Conservation (phyloP, 2,888 invertebrate species). For the Mamestra brassicae region DNA sequence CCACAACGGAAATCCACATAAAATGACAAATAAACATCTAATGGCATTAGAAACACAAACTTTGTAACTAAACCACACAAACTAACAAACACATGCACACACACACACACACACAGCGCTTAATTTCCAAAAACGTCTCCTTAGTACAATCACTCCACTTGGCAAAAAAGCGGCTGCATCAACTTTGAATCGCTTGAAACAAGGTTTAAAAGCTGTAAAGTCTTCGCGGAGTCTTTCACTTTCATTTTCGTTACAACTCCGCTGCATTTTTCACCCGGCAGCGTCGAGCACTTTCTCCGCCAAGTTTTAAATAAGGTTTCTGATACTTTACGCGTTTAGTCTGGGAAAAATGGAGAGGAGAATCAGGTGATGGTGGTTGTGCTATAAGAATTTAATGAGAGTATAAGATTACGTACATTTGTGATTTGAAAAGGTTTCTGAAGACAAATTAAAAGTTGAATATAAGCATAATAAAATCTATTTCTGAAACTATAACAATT, state of each 20-base stretch:
- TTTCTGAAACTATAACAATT: too few relatives aligned
- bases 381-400: slow-evolving; percentile 5
- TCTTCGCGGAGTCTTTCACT: slow-evolving; percentile 76
- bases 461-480: too few relatives aligned
- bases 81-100: too few relatives aligned
- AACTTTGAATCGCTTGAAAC: slow-evolving; percentile 67
- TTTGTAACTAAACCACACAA: neutral
- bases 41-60: neutral
- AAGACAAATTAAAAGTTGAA: too few relatives aligned
- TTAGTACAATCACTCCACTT: slow-evolving; percentile 48
- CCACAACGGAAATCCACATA: neutral
- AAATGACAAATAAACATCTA: neutral
- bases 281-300: slow-evolving; percentile 81
- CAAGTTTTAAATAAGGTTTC: slow-evolving; percentile 77
- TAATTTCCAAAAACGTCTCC: slow-evolving; percentile 47
- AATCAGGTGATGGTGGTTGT: neutral
- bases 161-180: slow-evolving; percentile 63
- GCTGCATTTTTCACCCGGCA: slow-evolving; percentile 87
- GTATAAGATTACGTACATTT: too few relatives aligned
- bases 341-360: slow-evolving; percentile 13
- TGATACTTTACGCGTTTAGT: slow-evolving; percentile 50
- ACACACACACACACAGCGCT: slow-evolving; percentile 23
- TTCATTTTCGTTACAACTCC: slow-evolving; percentile 81
- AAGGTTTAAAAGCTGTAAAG: slow-evolving; percentile 69
- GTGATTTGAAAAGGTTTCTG: neutral